Evolutionary conservation across 2,888 invertebrate species (phyloP).

Genomic region (Drepanosiphum platanoidis): DNA sequence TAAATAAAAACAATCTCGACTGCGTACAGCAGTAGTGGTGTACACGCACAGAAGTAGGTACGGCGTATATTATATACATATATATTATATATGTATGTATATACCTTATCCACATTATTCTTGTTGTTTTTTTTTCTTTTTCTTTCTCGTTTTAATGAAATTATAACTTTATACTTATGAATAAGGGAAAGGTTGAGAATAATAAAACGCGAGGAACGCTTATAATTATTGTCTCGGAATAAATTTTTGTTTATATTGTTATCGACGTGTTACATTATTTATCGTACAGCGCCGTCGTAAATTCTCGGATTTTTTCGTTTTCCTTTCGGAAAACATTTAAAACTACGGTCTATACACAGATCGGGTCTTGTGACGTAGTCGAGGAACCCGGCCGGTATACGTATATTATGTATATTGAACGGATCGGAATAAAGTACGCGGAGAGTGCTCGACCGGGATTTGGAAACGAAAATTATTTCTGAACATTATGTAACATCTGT

Average conservation of each 20-base stretch:
- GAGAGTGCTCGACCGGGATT: not conserved
- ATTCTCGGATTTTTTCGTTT: slow-evolving; percentile 6
- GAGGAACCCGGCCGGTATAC: too few species aligned
- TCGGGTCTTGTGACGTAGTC: not conserved
- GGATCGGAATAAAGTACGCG: not conserved
- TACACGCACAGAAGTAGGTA: too few species aligned
- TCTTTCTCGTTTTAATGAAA: not conserved
- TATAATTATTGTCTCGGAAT: not conserved
- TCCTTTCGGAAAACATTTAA: not conserved
- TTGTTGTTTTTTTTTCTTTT: not conserved
- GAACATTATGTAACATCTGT: slow-evolving; percentile 37
- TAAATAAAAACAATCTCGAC: slow-evolving; percentile 1
- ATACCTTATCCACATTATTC: not conserved
- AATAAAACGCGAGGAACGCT: not conserved
- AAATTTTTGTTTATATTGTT: not conserved
- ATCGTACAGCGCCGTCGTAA: not conserved
- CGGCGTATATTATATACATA: too few species aligned
- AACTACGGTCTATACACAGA: not conserved
- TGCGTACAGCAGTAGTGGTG: too few species aligned
- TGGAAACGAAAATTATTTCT: slow-evolving; percentile 38
- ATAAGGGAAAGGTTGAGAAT: not conserved
- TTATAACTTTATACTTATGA: not conserved
- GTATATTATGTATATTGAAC: not conserved
- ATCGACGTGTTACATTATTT: not conserved
- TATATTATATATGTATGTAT: too few species aligned